A percentile compares a stretch with the other conserved stretches of the same genome.
These are phyloP conservation scores for Podocnemis expansa DNA, from an alignment of 2,113 vertebrate genomes.

Conservation along the genomic window DNA sequence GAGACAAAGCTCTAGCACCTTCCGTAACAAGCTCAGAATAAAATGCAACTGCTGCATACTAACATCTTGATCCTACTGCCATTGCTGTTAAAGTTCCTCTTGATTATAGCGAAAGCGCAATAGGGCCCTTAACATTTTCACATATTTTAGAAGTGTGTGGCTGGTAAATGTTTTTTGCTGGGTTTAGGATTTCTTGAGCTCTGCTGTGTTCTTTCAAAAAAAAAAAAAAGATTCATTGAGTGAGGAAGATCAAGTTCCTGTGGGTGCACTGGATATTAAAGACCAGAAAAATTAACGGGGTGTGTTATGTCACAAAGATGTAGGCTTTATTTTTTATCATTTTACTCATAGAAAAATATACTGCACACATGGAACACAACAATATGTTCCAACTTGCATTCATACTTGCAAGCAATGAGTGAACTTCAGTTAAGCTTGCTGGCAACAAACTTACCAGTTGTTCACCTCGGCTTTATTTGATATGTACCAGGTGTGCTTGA, in stretches of 20 bases:
- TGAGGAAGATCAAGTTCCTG: slow-evolving; percentile 51
- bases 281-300: slow-evolving; percentile 60
- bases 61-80: neutral
- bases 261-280: slow-evolving; percentile 60
- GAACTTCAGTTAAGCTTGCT: slow-evolving; percentile 20
- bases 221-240: neutral
- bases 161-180: neutral
- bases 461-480: neutral
- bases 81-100: slow-evolving; percentile 8
- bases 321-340: slow-evolving; percentile 59
- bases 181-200: slow-evolving; percentile 31
- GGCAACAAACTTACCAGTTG: slow-evolving; percentile 14
- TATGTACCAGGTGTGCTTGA: slow-evolving; percentile 22
- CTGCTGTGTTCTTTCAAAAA: neutral
- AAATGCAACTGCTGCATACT: neutral
- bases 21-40: neutral
- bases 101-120: neutral
- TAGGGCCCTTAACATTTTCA: neutral
- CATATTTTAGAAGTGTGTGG: neutral
- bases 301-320: slow-evolving; percentile 45
- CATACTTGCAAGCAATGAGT: slow-evolving; percentile 15
- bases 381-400: slow-evolving; percentile 29
- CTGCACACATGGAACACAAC: slow-evolving; percentile 30
- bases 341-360: neutral
- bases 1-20: neutral